phyloP scores from a whole-genome alignment of 2,113 vertebrate genomes.

The Mormoops blainvillei region DNA sequence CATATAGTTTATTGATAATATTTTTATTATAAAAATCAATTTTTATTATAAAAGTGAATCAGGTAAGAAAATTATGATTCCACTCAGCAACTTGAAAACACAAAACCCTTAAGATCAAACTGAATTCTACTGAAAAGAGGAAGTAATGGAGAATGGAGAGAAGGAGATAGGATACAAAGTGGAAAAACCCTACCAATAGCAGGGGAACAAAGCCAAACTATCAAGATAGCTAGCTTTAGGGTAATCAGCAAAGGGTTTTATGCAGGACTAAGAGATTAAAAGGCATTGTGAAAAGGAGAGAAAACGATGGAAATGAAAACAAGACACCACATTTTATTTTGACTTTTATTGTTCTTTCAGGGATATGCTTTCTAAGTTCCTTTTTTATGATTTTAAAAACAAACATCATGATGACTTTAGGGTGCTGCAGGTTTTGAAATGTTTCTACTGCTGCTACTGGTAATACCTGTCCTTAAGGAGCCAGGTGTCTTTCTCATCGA shows the following conservation, averaged over 20 bases:
- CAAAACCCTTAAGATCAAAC: not conserved
- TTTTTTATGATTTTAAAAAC: not conserved
- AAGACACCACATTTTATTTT: not conserved
- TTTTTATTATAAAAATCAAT: not conserved
- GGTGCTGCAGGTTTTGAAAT: not conserved
- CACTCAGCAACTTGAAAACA: not conserved
- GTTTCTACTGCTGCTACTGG: not conserved
- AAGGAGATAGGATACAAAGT: not conserved
- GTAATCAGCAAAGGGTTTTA: not conserved
- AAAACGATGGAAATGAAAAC: not conserved
- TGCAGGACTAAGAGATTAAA: not conserved
- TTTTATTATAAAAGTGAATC: not conserved
- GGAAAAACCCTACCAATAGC: not conserved
- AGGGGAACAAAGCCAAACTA: not conserved
- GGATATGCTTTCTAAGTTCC: not conserved
- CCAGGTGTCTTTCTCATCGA: not conserved
- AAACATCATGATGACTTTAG: not conserved
- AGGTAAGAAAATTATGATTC: not conserved
- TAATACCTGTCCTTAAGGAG: not conserved
- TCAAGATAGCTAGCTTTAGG: not conserved
- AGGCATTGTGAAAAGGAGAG: not conserved
- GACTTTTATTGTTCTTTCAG: not conserved
- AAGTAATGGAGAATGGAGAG: not conserved
- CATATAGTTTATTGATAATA: not conserved
- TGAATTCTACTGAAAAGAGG: not conserved